Base-by-base conservation (phyloP, 2,113 vertebrate genomes). In the Lycocorax pyrrhopterus region DNA sequence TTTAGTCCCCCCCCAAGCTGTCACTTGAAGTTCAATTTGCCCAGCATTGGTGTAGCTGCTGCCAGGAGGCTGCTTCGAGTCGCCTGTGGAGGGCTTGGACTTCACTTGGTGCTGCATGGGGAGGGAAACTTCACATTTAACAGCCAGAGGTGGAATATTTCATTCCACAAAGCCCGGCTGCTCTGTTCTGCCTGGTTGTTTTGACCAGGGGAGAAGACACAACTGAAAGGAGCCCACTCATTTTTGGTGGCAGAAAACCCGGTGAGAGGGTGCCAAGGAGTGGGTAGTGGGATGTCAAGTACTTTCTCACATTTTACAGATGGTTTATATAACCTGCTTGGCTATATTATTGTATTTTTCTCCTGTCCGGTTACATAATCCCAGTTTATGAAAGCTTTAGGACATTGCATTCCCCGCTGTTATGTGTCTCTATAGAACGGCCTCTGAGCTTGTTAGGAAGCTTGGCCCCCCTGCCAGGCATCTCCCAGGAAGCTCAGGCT, bases 271-370 rank as follows among this genome's bases (percentile, higher is more conserved):
- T 89, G 94, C 94, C 83, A 63, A 25, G 84, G 64, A 75, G 95
- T 71, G 91, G 93, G 94, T 9, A 89, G 94, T n/a, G 76, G 80
- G 94, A 93, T 96, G 91, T 91, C 91, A 84, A 95, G 93, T 84
- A 21, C 89, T 94, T 96, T 89, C 84, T 80, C 77, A 16, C 91
- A 93, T 94, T 77, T 86, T 84, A 81, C 81, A 52, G 89, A 67
- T 75, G 93, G 74, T 67, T 95, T 95, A 93, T 92, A 7, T 92
- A 97, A 97, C 84, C 93, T 89, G 77, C 80, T 89, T 74, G 86
- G 66, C 84, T 93, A 25, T 85, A 55, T 78, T 51, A 19, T 52
- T 73, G 1, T 69, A 5, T 43, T 69, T 30, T 21, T 21, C 1
- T 0, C 9, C 9, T n/a, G 20, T 43, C 25, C 47, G 15, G 84